Evolutionary conservation across 2,888 invertebrate species (phyloP).

Genomic region (Herminia tarsipennalis): DNA sequence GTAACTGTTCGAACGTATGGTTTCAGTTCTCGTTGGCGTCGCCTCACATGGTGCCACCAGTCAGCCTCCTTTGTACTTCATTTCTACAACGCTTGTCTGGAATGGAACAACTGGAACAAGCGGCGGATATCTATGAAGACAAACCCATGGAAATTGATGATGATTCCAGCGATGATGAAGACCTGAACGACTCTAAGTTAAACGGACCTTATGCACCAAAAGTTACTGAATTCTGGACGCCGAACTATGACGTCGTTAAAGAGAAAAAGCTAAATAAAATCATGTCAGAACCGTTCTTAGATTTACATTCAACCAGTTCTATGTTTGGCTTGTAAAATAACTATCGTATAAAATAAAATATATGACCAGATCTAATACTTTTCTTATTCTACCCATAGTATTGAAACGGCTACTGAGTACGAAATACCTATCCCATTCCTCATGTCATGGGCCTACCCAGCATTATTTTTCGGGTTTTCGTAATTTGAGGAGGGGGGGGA

Average conservation of each 20-base stretch:
- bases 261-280: constrained; percentile 77
- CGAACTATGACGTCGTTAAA: constrained; percentile 75
- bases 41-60: constrained; percentile 78
- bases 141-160: constrained; percentile 55
- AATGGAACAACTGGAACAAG: constrained; percentile 50
- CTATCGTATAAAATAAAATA: not conserved
- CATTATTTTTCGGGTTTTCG: too few species aligned
- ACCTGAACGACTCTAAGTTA: constrained; percentile 39
- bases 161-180: constrained; percentile 69
- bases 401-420: too few species aligned
- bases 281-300: constrained; percentile 62
- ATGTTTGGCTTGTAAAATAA: constrained; percentile 64
- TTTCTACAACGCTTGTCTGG: constrained; percentile 76
- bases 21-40: constrained; percentile 75
- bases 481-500: too few species aligned
- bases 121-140: constrained; percentile 44
- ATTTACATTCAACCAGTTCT: constrained; percentile 56
- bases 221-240: constrained; percentile 67
- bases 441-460: too few species aligned
- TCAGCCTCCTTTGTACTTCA: constrained; percentile 70
- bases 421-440: too few species aligned
- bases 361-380: too few species aligned
- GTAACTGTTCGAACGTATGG: constrained; percentile 8
- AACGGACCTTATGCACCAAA: constrained; percentile 54
- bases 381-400: too few species aligned